Conservation (phyloP, 2,888 invertebrate species). For the Sminthurides aquaticus region DNA sequence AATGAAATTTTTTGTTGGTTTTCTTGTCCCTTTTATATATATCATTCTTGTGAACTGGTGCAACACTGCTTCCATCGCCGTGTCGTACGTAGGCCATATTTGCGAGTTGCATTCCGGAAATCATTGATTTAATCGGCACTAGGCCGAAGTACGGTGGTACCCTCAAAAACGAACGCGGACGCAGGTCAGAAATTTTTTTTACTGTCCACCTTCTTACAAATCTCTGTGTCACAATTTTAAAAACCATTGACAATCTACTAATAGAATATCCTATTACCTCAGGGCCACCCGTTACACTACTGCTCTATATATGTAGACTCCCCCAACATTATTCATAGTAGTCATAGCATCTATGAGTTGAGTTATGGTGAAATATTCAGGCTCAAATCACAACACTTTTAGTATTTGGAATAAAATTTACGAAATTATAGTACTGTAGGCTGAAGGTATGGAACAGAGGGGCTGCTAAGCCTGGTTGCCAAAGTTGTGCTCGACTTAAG, state of each 20-base stretch:
- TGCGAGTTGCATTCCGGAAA: constrained; percentile 99
- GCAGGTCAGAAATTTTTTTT: constrained; percentile 65
- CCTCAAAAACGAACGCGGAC: constrained; percentile 99
- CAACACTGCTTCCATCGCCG: background rate
- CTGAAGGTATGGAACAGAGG: too few relatives aligned
- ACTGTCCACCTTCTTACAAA: background rate
- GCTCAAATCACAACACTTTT: too few relatives aligned
- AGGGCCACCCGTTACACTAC: too few relatives aligned
- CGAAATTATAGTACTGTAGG: too few relatives aligned
- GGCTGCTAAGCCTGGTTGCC: too few relatives aligned
- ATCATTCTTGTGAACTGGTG: constrained; percentile 4
- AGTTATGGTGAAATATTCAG: too few relatives aligned
- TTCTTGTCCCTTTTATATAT: background rate
- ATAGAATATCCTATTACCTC: too few relatives aligned
- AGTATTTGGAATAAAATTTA: too few relatives aligned
- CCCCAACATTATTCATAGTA: too few relatives aligned
- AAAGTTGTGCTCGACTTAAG: too few relatives aligned
- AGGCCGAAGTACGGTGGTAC: constrained; percentile 99
- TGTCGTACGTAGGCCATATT: constrained; percentile 86
- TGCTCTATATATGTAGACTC: too few relatives aligned
- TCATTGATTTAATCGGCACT: constrained; percentile 99
- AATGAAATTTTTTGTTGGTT: background rate
- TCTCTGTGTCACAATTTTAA: background rate
- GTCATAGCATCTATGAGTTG: too few relatives aligned
- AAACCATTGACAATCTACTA: background rate